Percentiles rank a stretch among this genome's conserved stretches.
Conservation (phyloP, 2,888 invertebrate genomes). For the Flexamia atlantica region DNA sequence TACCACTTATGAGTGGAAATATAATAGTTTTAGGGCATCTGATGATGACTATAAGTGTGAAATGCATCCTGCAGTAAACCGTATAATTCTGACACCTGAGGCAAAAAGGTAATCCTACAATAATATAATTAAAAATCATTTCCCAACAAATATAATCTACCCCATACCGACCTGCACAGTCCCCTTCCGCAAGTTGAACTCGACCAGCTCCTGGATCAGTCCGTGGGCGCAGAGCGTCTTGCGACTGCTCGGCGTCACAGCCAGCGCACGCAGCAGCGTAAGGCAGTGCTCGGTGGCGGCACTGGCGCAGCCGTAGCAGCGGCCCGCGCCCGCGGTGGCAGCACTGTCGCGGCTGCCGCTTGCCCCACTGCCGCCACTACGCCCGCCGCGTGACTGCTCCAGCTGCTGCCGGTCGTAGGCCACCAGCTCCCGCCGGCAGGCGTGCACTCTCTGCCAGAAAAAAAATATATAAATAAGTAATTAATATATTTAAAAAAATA, state of each 20-base stretch:
- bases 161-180: slow-evolving; percentile 80
- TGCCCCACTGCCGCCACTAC: slow-evolving; percentile 58
- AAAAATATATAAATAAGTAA: too few species aligned
- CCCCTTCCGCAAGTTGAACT: slow-evolving; percentile 93
- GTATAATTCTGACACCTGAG: too few species aligned
- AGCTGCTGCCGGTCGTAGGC: slow-evolving; percentile 93
- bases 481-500: too few species aligned
- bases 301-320: slow-evolving; percentile 93
- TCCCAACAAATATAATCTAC: not conserved
- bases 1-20: too few species aligned
- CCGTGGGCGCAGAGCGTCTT: slow-evolving; percentile 89
- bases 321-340: slow-evolving; percentile 77
- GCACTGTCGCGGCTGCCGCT: slow-evolving; percentile 46
- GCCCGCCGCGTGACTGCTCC: slow-evolving; percentile 73
- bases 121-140: not conserved
- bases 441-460: slow-evolving; percentile 86
- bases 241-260: slow-evolving; percentile 87
- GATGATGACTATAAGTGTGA: too few species aligned
- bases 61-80: too few species aligned
- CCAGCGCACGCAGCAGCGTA: slow-evolving; percentile 92
- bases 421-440: slow-evolving; percentile 93
- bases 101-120: too few species aligned
- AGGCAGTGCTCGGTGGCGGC: slow-evolving; percentile 97
- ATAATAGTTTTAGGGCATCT: too few species aligned
- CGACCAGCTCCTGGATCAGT: slow-evolving; percentile 92